Conservation (phyloP, 2,113 vertebrate species). For the Carollia perspicillata region DNA sequence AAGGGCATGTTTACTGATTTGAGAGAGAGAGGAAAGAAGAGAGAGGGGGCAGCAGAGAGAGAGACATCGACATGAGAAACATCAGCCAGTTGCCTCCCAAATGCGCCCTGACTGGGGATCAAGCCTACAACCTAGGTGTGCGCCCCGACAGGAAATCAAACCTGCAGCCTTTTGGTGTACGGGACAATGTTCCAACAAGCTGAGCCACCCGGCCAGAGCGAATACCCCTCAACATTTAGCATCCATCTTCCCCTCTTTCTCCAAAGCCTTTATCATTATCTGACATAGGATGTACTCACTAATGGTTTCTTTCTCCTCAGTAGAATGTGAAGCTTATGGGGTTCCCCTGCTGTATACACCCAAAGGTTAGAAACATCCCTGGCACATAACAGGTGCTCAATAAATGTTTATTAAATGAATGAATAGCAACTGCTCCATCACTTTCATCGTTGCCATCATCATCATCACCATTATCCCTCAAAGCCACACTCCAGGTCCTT, state of each 20-base stretch:
- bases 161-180: too few species aligned
- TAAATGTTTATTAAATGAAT: not conserved
- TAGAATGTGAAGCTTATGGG: not conserved
- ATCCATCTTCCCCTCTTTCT: not conserved
- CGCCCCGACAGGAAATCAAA: too few species aligned
- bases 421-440: not conserved
- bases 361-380: not conserved
- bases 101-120: too few species aligned
- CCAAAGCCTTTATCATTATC: not conserved
- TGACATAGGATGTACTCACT: not conserved
- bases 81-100: too few species aligned
- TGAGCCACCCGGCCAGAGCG: too few species aligned
- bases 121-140: too few species aligned
- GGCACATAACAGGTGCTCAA: not conserved
- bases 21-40: too few species aligned
- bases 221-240: not conserved
- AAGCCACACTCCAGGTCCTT: not conserved
- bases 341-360: not conserved
- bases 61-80: too few species aligned
- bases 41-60: too few species aligned
- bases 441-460: not conserved
- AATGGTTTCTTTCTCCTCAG: not conserved
- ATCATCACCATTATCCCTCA: not conserved
- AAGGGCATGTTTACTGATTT: too few species aligned
- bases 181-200: too few species aligned